Evolutionary conservation across 2,113 vertebrate species (phyloP), one percentile per base, ranked within the genome.

Genomic region (Maylandia zebra): DNA sequence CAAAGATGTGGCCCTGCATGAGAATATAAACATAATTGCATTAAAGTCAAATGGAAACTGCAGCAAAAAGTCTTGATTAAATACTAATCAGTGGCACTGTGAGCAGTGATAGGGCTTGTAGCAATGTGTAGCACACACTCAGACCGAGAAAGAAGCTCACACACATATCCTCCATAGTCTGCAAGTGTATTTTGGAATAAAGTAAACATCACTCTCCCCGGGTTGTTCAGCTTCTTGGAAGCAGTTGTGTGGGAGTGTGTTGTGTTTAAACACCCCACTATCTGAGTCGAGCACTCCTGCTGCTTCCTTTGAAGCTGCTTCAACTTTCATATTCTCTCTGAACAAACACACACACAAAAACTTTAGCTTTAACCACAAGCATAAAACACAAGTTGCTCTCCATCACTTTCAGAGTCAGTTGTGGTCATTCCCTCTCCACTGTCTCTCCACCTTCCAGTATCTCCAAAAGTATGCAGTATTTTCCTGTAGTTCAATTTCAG

Each of bases 241-340:
- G 89, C 89, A 55, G 81, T 74, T 92, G 90, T 86, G 92, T 91
- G 92, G 92, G 91, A 93, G 92, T 88, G 78, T 6, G 56, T 81
- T 91, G 89, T 86, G 81, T 91, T 92, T 85, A 86, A 93, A 89
- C 87, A 81, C 84, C 89, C 59, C 74, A 53, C 85, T 78, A 90
- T 94, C 86, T 90, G 85, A 90, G 82, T 82, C 45, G 14, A 86
- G 50, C 81, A 41, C 82, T 88, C 84, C 85, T 11, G 34, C 34
- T 78, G 78, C 81, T 64, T 87, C 50, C 80, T 91, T 93, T 90
- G 88, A 91, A 90, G 90, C 83, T 48, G 82, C 50, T 45, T 91
- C 90, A 92, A 79, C 89, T 92, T 88, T 91, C 56, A 79, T 41
- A 88, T 88, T 91, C 66, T 84, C 81, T 91, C 48, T 85, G 53